Base-by-base conservation (phyloP, 2,888 invertebrate genomes). In the Catocala fraxini region DNA sequence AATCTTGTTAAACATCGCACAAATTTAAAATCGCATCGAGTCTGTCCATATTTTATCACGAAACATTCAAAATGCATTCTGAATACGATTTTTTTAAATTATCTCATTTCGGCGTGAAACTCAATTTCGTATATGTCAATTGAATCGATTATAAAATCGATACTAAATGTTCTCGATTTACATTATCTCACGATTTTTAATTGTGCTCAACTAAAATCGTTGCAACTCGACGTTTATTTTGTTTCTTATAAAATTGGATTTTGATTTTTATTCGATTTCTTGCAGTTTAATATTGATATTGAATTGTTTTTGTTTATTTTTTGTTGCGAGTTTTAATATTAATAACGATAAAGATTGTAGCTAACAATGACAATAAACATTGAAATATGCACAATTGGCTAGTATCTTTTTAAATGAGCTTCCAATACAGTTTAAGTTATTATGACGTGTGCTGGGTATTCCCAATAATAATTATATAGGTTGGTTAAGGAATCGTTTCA, bases 51-150 rank as follows among this genome's bases (percentile, higher is more conserved):
- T 65, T 62, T 71, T 69, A 67, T 71, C 76, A 15, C 51, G 49
- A 54, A 56, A 43, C 71, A 56, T 66, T 71, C 67, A 65, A 63
- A 65, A 67, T 48, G 5, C 62, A 73, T 75, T 64, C 58, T 33
- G 52, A 54, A 45, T 58, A 43, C 46, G 57, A 68, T 71, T 64
- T 68, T 68, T 75, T 70, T 53, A 71, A 72, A 76, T 77, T 77
- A 76, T 77, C 74, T 77, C 70, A 69, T 74, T 67, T 65, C 65
- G 59, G 71, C 71, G 76, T 82, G 82, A 85, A 84, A 85, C 75
- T 80, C 78, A 83, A 86, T 87, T 85, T 79, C 63, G 76, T 63
- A 68, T 67, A 78, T 82, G 83, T 84, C 86, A 83, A 78, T 81
- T 74, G 75, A 66, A 77, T 79, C 79, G 83, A 79, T 79, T 82